Evolutionary conservation across 2,113 vertebrate species (phyloP).

Genomic region (Haemorhous mexicanus): DNA sequence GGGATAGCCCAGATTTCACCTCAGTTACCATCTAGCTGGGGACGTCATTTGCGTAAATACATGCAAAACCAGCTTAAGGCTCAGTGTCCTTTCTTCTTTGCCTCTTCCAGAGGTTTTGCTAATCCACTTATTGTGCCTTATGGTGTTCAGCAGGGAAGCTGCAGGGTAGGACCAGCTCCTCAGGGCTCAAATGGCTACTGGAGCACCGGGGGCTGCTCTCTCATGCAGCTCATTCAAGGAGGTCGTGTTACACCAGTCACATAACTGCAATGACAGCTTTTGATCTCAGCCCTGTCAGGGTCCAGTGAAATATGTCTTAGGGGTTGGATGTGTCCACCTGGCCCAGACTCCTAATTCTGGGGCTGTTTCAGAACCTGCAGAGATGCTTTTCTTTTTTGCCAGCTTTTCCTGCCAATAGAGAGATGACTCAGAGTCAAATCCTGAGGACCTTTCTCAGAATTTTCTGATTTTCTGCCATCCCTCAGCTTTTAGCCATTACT

Average conservation of each 20-base stretch:
- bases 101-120: neutral
- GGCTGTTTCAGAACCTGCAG: neutral
- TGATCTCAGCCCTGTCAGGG: neutral
- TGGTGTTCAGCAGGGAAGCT: neutral
- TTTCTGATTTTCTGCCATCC: neutral
- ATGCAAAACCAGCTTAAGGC: slow-evolving; percentile 6
- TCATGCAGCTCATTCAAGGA: neutral
- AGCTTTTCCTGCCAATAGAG: neutral
- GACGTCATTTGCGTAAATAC: neutral
- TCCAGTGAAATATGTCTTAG: neutral
- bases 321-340: neutral
- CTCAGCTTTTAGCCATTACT: neutral
- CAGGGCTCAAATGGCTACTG: fast-evolving
- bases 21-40: neutral
- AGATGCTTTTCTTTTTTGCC: neutral
- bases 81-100: neutral
- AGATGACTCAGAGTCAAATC: neutral
- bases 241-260: fast-evolving
- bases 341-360: neutral
- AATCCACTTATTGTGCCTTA: neutral
- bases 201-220: neutral
- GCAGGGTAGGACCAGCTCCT: neutral
- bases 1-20: neutral
- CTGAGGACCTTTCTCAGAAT: neutral
- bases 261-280: neutral